Percentiles rank a stretch among this genome's conserved stretches.
These are phyloP conservation scores for Lycophotia porphyrea DNA, from an alignment of 2,888 invertebrate genomes.

Conservation along the genomic window DNA sequence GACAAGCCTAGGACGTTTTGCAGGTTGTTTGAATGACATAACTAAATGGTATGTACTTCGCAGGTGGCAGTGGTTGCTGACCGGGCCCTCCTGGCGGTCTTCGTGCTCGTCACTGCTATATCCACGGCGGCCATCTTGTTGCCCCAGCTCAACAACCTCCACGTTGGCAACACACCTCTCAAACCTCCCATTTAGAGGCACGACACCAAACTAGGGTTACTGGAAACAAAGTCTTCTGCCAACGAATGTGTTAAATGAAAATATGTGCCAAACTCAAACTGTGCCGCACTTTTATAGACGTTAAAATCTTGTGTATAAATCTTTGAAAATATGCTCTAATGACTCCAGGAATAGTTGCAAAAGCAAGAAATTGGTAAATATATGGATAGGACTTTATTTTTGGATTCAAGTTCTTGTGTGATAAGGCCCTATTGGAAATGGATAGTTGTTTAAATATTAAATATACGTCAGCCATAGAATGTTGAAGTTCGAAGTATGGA, in stretches of 20 bases:
- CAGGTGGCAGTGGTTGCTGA: constrained; percentile 95
- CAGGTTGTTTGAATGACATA: background rate
- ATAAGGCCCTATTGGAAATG: constrained; percentile 18
- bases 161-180: constrained; percentile 87
- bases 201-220: constrained; percentile 35
- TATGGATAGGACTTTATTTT: constrained; percentile 30
- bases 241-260: constrained; percentile 71
- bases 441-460: constrained; percentile 20
- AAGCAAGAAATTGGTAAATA: constrained; percentile 26
- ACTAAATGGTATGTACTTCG: constrained; percentile 26
- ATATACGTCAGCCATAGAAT: constrained; percentile 26
- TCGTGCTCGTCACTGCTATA: constrained; percentile 93
- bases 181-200: constrained; percentile 83
- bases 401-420: constrained; percentile 21
- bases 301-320: constrained; percentile 22
- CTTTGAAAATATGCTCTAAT: background rate
- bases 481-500: constrained; percentile 26
- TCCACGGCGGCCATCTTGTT: constrained; percentile 95
- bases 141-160: constrained; percentile 91
- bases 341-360: background rate
- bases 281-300: constrained; percentile 35
- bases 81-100: constrained; percentile 93
- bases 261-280: constrained; percentile 61
- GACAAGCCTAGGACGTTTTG: background rate
- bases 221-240: constrained; percentile 63